phyloP scores from a whole-genome alignment of 2,888 invertebrate genomes.

The Dynastes hyllus region DNA sequence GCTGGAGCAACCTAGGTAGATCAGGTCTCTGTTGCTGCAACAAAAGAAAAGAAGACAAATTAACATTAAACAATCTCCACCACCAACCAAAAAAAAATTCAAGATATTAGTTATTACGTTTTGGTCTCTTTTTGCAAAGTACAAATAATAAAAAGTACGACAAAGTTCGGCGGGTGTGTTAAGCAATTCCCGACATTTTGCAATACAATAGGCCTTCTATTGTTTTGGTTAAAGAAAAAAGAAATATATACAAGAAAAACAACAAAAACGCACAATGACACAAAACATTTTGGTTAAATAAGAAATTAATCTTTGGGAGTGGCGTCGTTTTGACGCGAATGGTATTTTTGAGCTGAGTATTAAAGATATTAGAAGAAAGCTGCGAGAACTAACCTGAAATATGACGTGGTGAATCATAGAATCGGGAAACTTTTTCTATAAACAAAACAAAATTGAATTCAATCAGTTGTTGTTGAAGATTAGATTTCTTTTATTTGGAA shows the following conservation, averaged over 20 bases:
- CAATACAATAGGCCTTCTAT: neutral
- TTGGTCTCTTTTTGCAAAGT: constrained; percentile 17
- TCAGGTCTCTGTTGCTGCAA: constrained; percentile 91
- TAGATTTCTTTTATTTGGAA: neutral
- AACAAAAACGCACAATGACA: neutral
- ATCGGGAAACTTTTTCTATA: constrained; percentile 55
- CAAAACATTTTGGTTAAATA: no score
- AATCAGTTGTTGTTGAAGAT: neutral
- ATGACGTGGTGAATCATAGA: constrained; percentile 54
- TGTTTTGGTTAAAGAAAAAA: neutral
- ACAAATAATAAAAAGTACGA: constrained; percentile 1
- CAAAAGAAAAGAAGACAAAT: constrained; percentile 49
- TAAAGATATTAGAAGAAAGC: constrained; percentile 40
- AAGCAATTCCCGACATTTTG: no score
- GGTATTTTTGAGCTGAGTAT: neutral
- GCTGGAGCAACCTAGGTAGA: constrained; percentile 87
- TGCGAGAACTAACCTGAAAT: constrained; percentile 53
- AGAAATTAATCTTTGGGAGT: no score
- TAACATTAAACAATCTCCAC: constrained; percentile 13
- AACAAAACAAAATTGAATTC: constrained; percentile 50
- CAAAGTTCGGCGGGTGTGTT: constrained; percentile 3
- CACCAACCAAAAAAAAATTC: neutral
- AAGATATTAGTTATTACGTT: constrained; percentile 23
- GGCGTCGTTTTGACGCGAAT: neutral
- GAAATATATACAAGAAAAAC: neutral